Base-by-base conservation (phyloP, 1,140 invertebrate species). In the Melitaea cinxia region DNA sequence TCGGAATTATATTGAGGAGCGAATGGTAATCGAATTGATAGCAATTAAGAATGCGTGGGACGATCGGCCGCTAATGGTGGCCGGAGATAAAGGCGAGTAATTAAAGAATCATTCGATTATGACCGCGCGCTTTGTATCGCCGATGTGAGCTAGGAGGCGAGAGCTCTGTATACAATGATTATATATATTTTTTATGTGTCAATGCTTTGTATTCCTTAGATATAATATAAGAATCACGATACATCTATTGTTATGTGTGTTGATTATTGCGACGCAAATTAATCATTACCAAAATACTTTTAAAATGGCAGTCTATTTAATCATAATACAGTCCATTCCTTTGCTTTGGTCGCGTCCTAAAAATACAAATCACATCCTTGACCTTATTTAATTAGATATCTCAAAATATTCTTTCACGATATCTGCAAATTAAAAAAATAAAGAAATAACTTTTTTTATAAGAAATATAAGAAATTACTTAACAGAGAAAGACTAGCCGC, bases 41-140 rank as follows among this genome's bases (percentile, higher is more conserved):
- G 72, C 75, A 82, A 82, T 79, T 82, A 79, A 71, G 59, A 63
- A 70, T 59, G 75, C 79, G 79, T 82, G 75, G 79, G 79, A 68
- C 60, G 75, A 53, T 26, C 26, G 50, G 42, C 66, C 58, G 66
- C 77, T 82, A 83, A 83, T 84, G 82, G 78, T 71, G 53, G 58
- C 19, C 57, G 59, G 66, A 78, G 80, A 84, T 82, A 84, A 83
- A 76, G 70, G 63, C 62, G 39, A 33, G 72, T 81, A 82, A 84
- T 84, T 84, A 84, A 84, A 75, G 75, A 79, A 82, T 81, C 82
- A 82, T 82, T 80, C 77, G 75, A 81, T 84, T 84, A 79, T 74
- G 62, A 67, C 50, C 69, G 70, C 54, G 30, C 54, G 68, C 77
- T 80, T 83, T 78, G 73, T 78, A 68, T 54, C 45, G 59, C 77